Conservation (phyloP, 2,888 invertebrate genomes). For the Rhabditophanes sp. region DNA sequence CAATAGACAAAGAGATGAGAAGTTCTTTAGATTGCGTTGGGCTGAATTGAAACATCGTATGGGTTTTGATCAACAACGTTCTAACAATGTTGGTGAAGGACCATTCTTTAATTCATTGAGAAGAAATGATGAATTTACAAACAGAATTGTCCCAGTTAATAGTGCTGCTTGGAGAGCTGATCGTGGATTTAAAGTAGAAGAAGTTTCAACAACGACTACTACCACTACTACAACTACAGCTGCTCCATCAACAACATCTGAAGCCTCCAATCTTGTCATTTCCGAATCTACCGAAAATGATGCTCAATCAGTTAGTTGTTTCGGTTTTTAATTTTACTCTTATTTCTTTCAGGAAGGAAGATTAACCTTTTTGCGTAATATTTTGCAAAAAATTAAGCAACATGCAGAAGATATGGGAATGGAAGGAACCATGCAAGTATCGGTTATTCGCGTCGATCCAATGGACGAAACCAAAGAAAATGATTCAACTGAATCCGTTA, state of each 20-base stretch:
- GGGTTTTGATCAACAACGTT: slow-evolving; percentile 19
- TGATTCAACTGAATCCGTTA: slow-evolving; percentile 1
- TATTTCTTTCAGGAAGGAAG: slow-evolving; percentile 15
- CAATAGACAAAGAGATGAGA: slow-evolving; percentile 38
- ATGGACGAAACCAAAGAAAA: slow-evolving; percentile 4
- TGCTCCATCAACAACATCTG: slow-evolving; percentile 6
- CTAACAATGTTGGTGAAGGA: too few relatives aligned
- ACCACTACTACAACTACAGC: slow-evolving; percentile 8
- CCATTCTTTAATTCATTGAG: too few relatives aligned
- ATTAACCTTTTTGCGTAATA: slow-evolving; percentile 21
- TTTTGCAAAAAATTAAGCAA: slow-evolving; percentile 29
- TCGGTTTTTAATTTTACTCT: too few relatives aligned
- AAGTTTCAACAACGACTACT: slow-evolving; percentile 3
- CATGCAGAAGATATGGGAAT: slow-evolving; percentile 27
- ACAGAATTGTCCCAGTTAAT: background rate
- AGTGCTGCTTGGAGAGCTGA: too few relatives aligned
- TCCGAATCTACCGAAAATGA: too few relatives aligned
- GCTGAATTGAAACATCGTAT: slow-evolving; percentile 36
- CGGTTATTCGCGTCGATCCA: slow-evolving; percentile 33
- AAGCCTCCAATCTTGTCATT: too few relatives aligned
- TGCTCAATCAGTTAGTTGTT: too few relatives aligned
- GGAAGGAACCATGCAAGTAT: slow-evolving; percentile 35
- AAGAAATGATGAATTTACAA: slow-evolving; percentile 1
- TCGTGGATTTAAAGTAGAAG: too few relatives aligned
- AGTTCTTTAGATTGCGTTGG: slow-evolving; percentile 38